Evolutionary conservation across 2,888 invertebrate species (phyloP).

Genomic region (Notocelia uddmanniana): DNA sequence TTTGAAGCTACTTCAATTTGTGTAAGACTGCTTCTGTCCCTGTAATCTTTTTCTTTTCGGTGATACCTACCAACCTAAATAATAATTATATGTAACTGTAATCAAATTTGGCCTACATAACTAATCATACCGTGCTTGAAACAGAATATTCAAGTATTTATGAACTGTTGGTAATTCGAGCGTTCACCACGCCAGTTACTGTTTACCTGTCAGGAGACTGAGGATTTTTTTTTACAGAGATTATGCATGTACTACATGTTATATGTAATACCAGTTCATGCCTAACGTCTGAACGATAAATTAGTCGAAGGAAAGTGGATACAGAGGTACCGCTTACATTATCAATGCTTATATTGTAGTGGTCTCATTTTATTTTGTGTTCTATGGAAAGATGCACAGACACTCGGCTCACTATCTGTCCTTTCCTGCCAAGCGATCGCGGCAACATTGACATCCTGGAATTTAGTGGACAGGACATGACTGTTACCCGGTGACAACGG

Average conservation of each 20-base stretch:
- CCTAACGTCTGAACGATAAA: not conserved
- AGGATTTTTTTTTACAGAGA: too few species aligned
- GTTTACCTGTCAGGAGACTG: too few species aligned
- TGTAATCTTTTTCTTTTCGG: too few species aligned
- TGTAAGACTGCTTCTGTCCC: too few species aligned
- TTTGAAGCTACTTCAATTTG: too few species aligned
- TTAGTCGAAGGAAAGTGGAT: not conserved
- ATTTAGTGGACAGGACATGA: slow-evolving; percentile 23
- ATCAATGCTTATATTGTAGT: not conserved
- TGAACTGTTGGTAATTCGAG: not conserved
- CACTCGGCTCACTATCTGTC: slow-evolving; percentile 40
- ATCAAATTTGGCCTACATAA: not conserved
- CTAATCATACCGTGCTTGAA: not conserved
- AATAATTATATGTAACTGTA: not conserved
- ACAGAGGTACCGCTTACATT: not conserved
- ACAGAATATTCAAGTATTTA: not conserved
- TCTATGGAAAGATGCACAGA: slow-evolving; percentile 22
- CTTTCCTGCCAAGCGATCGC: slow-evolving; percentile 30
- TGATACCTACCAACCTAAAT: not conserved
- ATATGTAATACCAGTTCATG: too few species aligned
- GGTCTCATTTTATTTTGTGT: not conserved
- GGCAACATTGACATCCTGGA: slow-evolving; percentile 38
- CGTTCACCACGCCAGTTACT: too few species aligned
- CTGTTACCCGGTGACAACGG: not conserved
- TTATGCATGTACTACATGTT: too few species aligned